Percentiles rank a stretch among this genome's conserved stretches.
Conservation (phyloP, 2,113 vertebrate genomes). For the Gadus macrocephalus region DNA sequence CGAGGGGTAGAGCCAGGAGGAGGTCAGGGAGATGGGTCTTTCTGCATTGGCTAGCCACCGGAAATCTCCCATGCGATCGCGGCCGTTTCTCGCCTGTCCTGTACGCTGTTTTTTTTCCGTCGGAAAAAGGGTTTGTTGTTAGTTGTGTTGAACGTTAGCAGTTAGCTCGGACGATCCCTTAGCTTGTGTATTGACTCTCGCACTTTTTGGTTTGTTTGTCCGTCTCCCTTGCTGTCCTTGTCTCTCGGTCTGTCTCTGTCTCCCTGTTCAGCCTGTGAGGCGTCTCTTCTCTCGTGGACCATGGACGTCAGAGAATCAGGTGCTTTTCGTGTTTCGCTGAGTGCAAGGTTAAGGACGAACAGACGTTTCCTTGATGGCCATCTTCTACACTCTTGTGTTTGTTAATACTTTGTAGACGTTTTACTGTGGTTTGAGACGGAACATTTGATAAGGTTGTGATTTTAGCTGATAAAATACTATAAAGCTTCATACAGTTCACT, state of each 20-base stretch:
- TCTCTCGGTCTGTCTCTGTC: slow-evolving; percentile 35
- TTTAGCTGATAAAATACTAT: background rate
- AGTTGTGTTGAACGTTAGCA: no score
- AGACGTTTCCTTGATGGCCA: background rate
- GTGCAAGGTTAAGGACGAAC: no score
- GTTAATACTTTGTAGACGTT: slow-evolving; percentile 34
- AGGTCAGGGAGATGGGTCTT: no score
- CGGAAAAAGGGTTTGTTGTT: no score
- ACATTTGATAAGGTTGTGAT: background rate
- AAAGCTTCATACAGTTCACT: background rate
- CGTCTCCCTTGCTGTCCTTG: background rate
- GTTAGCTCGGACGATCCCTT: no score
- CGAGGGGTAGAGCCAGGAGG: no score
- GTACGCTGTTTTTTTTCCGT: no score
- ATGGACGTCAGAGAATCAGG: slow-evolving; percentile 31
- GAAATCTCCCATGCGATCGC: no score
- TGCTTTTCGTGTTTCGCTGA: slow-evolving; percentile 15
- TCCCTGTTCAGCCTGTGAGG: slow-evolving; percentile 57
- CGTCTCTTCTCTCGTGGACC: slow-evolving; percentile 42
- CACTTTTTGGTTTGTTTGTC: background rate
- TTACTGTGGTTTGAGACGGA: background rate
- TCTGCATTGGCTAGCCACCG: no score
- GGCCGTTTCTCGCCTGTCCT: no score
- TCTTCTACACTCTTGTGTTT: slow-evolving; percentile 5
- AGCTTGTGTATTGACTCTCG: background rate